A percentile compares a stretch with the other conserved stretches of the same genome.
Conservation (phyloP, 2,797 vertebrate species). For the Ibycter americanus region DNA sequence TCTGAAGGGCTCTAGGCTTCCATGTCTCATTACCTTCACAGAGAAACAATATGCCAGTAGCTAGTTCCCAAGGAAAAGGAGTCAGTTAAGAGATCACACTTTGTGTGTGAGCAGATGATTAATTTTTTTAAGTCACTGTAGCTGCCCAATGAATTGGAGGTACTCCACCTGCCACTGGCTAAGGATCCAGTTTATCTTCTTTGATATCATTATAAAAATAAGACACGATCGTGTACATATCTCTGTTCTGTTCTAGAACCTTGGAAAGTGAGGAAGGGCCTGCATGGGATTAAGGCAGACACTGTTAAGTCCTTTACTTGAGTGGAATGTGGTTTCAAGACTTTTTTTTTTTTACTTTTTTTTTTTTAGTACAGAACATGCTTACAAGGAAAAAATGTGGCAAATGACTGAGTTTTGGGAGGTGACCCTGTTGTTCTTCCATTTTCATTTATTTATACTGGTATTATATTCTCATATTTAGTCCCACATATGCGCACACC, state of each 20-base stretch:
- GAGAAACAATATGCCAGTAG: neutral
- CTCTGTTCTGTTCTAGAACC: neutral
- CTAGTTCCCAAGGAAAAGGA: neutral
- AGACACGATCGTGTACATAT: neutral
- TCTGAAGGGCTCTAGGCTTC: neutral
- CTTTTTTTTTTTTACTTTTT: neutral
- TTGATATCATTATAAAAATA: neutral
- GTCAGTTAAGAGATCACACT: neutral
- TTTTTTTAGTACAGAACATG: neutral
- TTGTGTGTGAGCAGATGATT: neutral
- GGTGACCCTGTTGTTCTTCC: neutral
- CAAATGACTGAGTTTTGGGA: neutral
- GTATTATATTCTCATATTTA: neutral
- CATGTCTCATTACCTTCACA: neutral
- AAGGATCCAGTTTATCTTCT: neutral
- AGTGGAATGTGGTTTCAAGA: neutral
- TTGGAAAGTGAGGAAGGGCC: neutral
- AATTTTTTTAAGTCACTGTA: neutral
- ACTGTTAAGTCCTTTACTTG: neutral
- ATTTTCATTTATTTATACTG: neutral
- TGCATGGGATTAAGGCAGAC: neutral
- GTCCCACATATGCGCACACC: neutral
- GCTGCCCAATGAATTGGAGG: neutral
- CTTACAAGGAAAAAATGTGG: neutral
- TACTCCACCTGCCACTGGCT: neutral